Evolutionary conservation across 2,113 vertebrate species (phyloP), one percentile per base, ranked within the genome.

Genomic region (Campylomormyrus numenius): DNA sequence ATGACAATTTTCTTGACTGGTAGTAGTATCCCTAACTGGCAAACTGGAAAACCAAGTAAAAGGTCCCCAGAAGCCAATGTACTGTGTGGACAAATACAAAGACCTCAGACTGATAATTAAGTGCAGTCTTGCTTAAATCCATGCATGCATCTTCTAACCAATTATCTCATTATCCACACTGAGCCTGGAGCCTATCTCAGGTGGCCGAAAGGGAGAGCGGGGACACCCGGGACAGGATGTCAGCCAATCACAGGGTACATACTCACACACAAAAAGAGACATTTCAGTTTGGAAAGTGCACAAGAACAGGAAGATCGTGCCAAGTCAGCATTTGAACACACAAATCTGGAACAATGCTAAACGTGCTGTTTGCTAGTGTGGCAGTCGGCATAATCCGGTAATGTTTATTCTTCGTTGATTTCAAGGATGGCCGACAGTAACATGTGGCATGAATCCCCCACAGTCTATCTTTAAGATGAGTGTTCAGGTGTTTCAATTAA

Each of bases 401-500:
- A 87, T 10, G 1, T 87, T 52, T 50, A 31, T 87, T 87, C 50
- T 39, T 56, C 27, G 19, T 17, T 56, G 3, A n/a, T 62, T 58
- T 88, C 35, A 48, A n/a, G 19, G 52, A 62, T 17, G 50, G 70
- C 80, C 19, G 39, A n/a, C 13, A 53, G 87, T 84, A 39, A 89
- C 53, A 10, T 88, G 86, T 52, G 49, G 80, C 89, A 83, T 85
- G 46, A 77, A 88, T 85, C 45, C 90, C 90, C 70, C 74, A 89
- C 85, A 58, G 85, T 91, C 90, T 93, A 89, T 91, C 91, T 91
- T 70, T 80, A 88, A 90, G 89, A 93, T 88, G 88, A 91, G 90
- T 93, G 89, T 35, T 90, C 88, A 50, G 42, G 31, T 58, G 85
- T 62, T 89, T 80, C 84, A 52, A 88, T 58, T 49, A 80, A 91